A percentile compares a stretch with the other conserved stretches of the same genome.
phyloP scores from a whole-genome alignment of 2,797 vertebrate species.

The Dipus sagitta region DNA sequence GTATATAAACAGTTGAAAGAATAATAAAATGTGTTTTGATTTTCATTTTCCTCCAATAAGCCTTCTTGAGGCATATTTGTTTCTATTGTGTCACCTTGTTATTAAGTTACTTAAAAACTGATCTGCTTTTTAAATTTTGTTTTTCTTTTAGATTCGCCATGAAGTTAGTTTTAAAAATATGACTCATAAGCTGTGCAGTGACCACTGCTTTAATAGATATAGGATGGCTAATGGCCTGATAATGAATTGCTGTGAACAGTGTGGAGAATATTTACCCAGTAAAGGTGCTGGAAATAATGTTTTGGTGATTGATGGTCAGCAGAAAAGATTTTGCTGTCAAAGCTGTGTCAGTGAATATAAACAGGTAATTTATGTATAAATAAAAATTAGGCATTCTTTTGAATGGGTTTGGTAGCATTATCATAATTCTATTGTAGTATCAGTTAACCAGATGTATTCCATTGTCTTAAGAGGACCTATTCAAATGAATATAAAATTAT shows the following conservation, averaged over 20 bases:
- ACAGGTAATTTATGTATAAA: conserved; percentile 91
- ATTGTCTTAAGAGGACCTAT: conserved; percentile 19
- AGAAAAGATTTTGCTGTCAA: conserved; percentile 99
- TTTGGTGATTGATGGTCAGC: conserved; percentile 96
- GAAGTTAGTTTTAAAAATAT: conserved; percentile 99
- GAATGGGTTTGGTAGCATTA: conserved; percentile 4
- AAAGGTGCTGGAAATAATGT: conserved; percentile 97
- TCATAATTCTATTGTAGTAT: background rate
- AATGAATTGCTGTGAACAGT: conserved; percentile 99
- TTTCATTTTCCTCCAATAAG: background rate
- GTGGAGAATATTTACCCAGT: conserved; percentile 97
- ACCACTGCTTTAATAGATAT: conserved; percentile 98
- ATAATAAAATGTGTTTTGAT: background rate
- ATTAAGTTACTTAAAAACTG: conserved; percentile 18
- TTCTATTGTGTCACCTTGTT: background rate
- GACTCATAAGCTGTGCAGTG: conserved; percentile 99
- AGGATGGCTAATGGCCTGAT: conserved; percentile 98
- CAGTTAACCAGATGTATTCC: conserved; percentile 29
- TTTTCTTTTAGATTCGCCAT: conserved; percentile 94
- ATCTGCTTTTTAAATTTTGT: conserved; percentile 47
- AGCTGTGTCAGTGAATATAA: conserved; percentile 98
- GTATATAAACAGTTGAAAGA: conserved; percentile 14
- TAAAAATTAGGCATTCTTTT: conserved; percentile 4
- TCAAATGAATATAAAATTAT: conserved; percentile 15
- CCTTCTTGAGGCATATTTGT: background rate